phyloP scores from a whole-genome alignment of 1,140 invertebrate genomes.

The Nasonia vitripennis region DNA sequence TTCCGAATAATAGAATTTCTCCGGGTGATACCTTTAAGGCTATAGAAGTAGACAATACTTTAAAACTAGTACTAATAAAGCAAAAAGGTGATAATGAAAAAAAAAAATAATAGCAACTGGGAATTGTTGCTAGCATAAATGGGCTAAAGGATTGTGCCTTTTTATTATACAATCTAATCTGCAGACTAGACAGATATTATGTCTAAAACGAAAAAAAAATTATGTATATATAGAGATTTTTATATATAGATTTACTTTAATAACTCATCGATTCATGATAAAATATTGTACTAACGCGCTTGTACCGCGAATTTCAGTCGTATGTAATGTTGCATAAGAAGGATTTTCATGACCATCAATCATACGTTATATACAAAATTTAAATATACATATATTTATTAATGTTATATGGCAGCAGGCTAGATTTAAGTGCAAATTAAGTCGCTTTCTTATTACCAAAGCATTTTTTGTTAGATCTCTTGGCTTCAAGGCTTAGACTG shows the following conservation, averaged over 20 bases:
- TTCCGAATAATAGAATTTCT: constrained; percentile 56
- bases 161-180: constrained; percentile 34
- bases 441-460: constrained; percentile 52
- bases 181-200: constrained; percentile 13
- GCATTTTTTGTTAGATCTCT: constrained; percentile 52
- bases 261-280: constrained; percentile 39
- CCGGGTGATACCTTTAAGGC: constrained; percentile 60
- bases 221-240: constrained; percentile 47
- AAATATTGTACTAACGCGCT: constrained; percentile 30
- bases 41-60: constrained; percentile 59
- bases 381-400: constrained; percentile 47
- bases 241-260: constrained; percentile 45
- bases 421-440: constrained; percentile 45
- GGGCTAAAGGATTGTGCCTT: constrained; percentile 39
- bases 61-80: constrained; percentile 59
- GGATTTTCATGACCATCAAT: too few species aligned
- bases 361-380: constrained; percentile 5
- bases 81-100: constrained; percentile 49
- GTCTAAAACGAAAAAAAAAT: constrained; percentile 17
- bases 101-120: constrained; percentile 21
- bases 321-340: neutral
- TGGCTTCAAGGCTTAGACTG: constrained; percentile 23
- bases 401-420: constrained; percentile 45
- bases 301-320: constrained; percentile 18
- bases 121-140: neutral